A percentile compares a stretch with the other conserved stretches of the same genome.
phyloP scores from a whole-genome alignment of 2,888 invertebrate genomes.

The Caenorhabditis sp. region DNA sequence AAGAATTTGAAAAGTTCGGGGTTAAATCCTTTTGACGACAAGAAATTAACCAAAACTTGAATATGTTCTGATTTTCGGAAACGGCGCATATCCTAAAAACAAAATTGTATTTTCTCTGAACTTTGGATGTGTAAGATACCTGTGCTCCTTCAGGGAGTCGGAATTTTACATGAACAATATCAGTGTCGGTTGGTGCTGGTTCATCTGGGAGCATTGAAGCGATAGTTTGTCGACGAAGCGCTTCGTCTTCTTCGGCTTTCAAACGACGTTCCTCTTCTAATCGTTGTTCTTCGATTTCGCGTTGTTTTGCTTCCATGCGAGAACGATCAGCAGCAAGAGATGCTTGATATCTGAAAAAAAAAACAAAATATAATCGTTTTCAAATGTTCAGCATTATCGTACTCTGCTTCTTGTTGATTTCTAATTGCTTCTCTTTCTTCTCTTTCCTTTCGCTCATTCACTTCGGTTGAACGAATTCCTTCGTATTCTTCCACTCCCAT shows the following conservation, averaged over 20 bases:
- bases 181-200: constrained; percentile 48
- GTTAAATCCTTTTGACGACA: constrained; percentile 63
- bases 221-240: constrained; percentile 26
- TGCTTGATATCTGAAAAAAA: constrained; percentile 44
- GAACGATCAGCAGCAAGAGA: constrained; percentile 61
- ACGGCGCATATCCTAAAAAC: constrained; percentile 54
- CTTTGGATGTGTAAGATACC: constrained; percentile 61
- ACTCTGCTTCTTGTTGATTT: constrained; percentile 62
- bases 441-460: constrained; percentile 50
- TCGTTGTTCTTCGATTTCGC: constrained; percentile 43
- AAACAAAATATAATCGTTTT: neutral
- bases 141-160: constrained; percentile 61
- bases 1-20: constrained; percentile 53
- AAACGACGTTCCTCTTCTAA: constrained; percentile 37
- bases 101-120: constrained; percentile 25
- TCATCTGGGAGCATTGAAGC: constrained; percentile 57
- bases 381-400: constrained; percentile 5
- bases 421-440: constrained; percentile 61
- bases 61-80: constrained; percentile 57
- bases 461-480: constrained; percentile 38
- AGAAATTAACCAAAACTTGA: constrained; percentile 48
- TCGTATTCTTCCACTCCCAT: constrained; percentile 55
- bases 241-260: constrained; percentile 41
- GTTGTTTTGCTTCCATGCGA: constrained; percentile 52
- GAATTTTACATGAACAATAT: constrained; percentile 58